A percentile compares a stretch with the other conserved stretches of the same genome.
Evolutionary conservation across 2,888 invertebrate genomes (phyloP).

Genomic region (Aproaerema taeniolella): DNA sequence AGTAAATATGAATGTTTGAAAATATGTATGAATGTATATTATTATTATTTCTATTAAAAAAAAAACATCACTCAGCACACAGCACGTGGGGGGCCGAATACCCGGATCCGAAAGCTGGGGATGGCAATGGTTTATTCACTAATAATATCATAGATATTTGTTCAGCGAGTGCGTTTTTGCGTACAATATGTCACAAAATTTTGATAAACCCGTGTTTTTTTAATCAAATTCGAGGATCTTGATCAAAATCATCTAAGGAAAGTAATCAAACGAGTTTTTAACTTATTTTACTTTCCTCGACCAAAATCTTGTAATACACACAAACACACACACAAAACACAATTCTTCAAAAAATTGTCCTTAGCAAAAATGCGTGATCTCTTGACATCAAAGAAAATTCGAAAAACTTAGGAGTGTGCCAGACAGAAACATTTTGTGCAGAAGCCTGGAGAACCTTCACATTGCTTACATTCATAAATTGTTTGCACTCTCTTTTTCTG

Average conservation of each 20-base stretch:
- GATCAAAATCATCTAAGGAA: background rate
- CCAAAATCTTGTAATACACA: background rate
- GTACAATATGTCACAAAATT: conserved; percentile 3
- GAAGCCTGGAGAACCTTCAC: conserved; percentile 24
- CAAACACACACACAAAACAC: background rate
- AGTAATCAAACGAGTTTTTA: conserved; percentile 7
- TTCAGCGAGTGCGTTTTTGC: background rate
- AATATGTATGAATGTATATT: conserved; percentile 12
- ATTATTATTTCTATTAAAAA: conserved; percentile 11
- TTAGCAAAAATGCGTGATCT: background rate
- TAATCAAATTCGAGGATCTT: background rate
- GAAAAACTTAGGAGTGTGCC: conserved; percentile 18
- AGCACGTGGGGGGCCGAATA: background rate
- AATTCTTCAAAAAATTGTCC: background rate
- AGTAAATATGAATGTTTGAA: conserved; percentile 10
- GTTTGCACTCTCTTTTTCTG: conserved; percentile 27
- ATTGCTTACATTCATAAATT: conserved; percentile 27
- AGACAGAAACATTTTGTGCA: conserved; percentile 26
- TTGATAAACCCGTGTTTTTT: background rate
- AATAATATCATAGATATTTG: conserved; percentile 6
- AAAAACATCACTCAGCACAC: conserved; percentile 10
- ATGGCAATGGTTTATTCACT: conserved; percentile 7
- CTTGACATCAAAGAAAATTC: background rate
- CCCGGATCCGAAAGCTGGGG: conserved; percentile 10
- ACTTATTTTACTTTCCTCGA: conserved; percentile 5